These are phyloP conservation scores for Dreissena polymorpha DNA, from an alignment of 1,140 invertebrate genomes.

Conservation along the genomic window DNA sequence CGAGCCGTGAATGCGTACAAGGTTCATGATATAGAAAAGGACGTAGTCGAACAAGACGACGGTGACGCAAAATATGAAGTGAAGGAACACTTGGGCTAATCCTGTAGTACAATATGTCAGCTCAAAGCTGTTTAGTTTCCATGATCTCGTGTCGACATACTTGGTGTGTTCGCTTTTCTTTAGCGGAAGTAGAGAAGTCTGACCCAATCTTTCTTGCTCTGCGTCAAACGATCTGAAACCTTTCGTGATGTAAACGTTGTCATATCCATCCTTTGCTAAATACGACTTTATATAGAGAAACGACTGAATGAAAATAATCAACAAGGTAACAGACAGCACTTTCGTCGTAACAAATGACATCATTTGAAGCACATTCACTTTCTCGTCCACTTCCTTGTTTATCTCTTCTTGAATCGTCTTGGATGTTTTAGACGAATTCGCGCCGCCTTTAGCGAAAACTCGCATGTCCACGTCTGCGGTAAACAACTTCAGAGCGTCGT, in stretches of 20 bases:
- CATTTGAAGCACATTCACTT: not conserved
- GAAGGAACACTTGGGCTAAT: slow-evolving; percentile 47
- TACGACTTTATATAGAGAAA: slow-evolving; percentile 44
- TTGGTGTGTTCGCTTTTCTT: slow-evolving; percentile 43
- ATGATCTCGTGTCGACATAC: slow-evolving; percentile 41
- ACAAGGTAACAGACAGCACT: slow-evolving; percentile 23
- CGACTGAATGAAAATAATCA: slow-evolving; percentile 45
- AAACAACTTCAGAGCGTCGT: slow-evolving; percentile 4
- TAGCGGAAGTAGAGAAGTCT: slow-evolving; percentile 45
- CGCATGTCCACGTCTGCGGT: not conserved
- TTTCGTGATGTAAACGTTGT: slow-evolving; percentile 55
- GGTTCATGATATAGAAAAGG: slow-evolving; percentile 44
- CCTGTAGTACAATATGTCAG: slow-evolving; percentile 31
- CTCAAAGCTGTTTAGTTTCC: slow-evolving; percentile 24
- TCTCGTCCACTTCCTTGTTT: slow-evolving; percentile 15
- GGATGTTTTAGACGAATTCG: slow-evolving; percentile 3
- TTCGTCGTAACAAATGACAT: slow-evolving; percentile 16
- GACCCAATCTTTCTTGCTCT: not conserved
- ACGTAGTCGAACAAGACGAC: slow-evolving; percentile 52
- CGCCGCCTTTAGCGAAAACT: not conserved
- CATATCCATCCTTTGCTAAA: slow-evolving; percentile 43
- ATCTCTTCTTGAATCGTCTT: slow-evolving; percentile 11
- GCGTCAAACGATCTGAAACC: slow-evolving; percentile 39
- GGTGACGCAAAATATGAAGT: slow-evolving; percentile 32
- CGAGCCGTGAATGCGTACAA: slow-evolving; percentile 40